Percentiles rank a stretch among this genome's conserved stretches.
Evolutionary conservation across 2,113 vertebrate species (phyloP).

Genomic region (Ovis canadensis): DNA sequence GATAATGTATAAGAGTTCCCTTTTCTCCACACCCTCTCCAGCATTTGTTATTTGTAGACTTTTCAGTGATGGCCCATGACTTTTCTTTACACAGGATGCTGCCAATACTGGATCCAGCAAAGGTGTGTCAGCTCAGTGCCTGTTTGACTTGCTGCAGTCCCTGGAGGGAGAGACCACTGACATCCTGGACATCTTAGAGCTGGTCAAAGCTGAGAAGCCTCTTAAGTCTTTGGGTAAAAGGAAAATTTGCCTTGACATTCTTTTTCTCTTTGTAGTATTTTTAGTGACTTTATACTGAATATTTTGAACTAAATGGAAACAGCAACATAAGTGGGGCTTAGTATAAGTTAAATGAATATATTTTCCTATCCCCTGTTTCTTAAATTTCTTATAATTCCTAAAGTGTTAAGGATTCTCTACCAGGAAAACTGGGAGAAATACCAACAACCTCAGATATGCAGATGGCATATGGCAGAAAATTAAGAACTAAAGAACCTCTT

Average conservation of each 20-base stretch:
- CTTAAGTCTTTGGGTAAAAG: conserved; percentile 94
- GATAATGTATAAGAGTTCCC: not conserved
- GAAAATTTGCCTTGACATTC: not conserved
- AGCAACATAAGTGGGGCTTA: not conserved
- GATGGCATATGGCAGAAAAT: not conserved
- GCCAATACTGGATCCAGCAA: conserved; percentile 88
- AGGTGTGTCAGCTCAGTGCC: conserved; percentile 96
- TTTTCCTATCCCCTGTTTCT: not conserved
- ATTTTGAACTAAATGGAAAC: not conserved
- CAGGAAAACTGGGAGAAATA: not conserved
- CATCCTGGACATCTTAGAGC: conserved; percentile 92
- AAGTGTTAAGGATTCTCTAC: not conserved
- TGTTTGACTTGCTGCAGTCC: conserved; percentile 96
- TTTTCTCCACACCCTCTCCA: not conserved
- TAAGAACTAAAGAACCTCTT: not conserved
- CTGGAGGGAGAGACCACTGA: conserved; percentile 94
- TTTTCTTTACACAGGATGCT: conserved; percentile 76
- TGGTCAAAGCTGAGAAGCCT: conserved; percentile 97
- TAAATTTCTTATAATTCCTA: not conserved
- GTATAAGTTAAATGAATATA: not conserved
- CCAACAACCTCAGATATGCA: not conserved
- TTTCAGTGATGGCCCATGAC: not conserved
- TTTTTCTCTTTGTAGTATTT: not conserved
- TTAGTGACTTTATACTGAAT: not conserved
- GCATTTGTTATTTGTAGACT: not conserved